These are phyloP conservation scores for Antheraea mylitta DNA, from an alignment of 1,140 invertebrate species.

Conservation along the genomic window DNA sequence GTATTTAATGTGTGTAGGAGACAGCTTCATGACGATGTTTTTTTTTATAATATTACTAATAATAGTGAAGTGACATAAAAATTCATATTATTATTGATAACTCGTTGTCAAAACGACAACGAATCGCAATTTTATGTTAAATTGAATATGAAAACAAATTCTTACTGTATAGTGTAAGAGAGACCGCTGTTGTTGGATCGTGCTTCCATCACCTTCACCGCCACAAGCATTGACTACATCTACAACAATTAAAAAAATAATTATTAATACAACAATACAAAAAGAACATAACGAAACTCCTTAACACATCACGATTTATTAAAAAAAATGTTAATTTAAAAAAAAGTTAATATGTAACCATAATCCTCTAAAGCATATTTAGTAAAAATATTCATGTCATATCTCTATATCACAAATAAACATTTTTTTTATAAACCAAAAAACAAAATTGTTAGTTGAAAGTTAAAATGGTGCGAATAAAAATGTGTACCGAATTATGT, in stretches of 20 bases:
- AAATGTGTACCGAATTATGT: not conserved
- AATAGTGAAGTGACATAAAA: not conserved
- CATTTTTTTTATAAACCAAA: not conserved
- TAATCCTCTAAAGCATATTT: too few relatives aligned
- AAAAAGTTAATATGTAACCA: too few relatives aligned
- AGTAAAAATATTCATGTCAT: not conserved
- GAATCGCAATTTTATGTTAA: not conserved
- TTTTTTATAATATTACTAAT: not conserved
- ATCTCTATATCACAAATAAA: not conserved
- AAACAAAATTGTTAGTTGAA: not conserved
- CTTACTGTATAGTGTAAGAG: constrained; percentile 79
- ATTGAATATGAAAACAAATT: constrained; percentile 32
- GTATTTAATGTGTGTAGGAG: not conserved
- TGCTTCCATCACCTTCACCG: constrained; percentile 82
- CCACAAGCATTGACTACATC: constrained; percentile 90
- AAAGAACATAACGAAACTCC: constrained; percentile 12
- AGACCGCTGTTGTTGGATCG: constrained; percentile 78
- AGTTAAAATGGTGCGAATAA: constrained; percentile 24
- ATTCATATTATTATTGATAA: not conserved
- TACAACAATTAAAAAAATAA: constrained; percentile 82
- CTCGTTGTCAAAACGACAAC: not conserved
- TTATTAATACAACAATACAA: constrained; percentile 37
- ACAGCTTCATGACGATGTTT: not conserved
- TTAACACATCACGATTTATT: not conserved
- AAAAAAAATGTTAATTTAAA: too few relatives aligned